Evolutionary conservation across 2,888 invertebrate species (phyloP), one percentile per base, ranked within the genome.

Genomic region (Ophion obscuratus): DNA sequence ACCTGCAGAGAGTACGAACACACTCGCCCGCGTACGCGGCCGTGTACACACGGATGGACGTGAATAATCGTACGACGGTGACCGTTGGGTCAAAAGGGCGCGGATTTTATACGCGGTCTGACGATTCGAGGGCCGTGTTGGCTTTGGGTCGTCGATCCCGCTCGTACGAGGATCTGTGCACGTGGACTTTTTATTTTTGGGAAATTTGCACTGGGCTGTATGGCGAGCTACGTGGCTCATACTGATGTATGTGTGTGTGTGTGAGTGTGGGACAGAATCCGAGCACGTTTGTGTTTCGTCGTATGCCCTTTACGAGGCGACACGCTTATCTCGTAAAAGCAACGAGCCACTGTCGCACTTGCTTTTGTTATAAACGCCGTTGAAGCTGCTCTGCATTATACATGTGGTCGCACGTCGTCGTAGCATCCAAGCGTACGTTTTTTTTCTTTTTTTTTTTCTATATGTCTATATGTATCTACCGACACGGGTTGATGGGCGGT

Each of bases 291-390:
- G 79, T 71, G 84, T 84, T 81, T 59, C 17, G 75, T 74, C 76
- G 73, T 57, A 79, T 84, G 71, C 75, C 80, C 78, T 87, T 80
- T 80, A 77, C 84, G 77, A 75, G 71, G 59, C 67, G 77, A 86
- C 80, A 79, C 83, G 87, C 84, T 88, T 88, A 88, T 88, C 88
- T 86, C 86, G 84, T 81, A 76, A 83, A 84, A 83, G 83, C 80
- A 79, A 76, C 84, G 78, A 59, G 66, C 64, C 84, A 85, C 85
- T 83, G 75, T 83, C 70, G 79, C 81, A 81, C 84, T 84, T 73
- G 78, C 83, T 80, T 81, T 83, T 84, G 81, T 87, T 86, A 86
- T 84, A 85, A 86, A 86, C 74, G 86, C 78, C 84, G 87, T 84
- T 86, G 81, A 84, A 87, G 81, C 79, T 75, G 79, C 67, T 78